Evolutionary conservation across 2,113 vertebrate species (phyloP), one percentile per base, ranked within the genome.

Genomic region (Thomomys bottae): DNA sequence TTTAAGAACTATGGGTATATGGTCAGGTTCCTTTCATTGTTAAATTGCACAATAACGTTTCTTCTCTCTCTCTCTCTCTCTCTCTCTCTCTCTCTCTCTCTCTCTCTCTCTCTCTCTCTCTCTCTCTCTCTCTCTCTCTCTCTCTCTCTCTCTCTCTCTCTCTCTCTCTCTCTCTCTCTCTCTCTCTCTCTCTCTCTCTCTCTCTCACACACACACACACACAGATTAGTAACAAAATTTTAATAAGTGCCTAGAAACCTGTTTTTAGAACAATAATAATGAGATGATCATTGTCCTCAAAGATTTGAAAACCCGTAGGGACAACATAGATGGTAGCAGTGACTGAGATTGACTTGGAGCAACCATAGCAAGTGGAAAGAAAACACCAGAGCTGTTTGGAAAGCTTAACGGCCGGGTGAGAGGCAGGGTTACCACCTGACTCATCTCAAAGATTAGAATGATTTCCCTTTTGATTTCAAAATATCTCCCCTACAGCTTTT

Each of bases 401-500:
- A 1, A 26, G 45, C 45, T 38, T 20, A 84, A 75, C 21, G 21
- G 1, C 42, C 71, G 3, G 85, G 36, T 80, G 5, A 30, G 59
- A 61, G 36, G 21, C 11, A 28, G n/a, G 72, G 32, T 54, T 42
- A 28, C 1, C n/a, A 57, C 42, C n/a, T 90, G 77, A 59, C 57
- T 78, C 68, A 90, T 40, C 23, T 82, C 57, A 93, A 59, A 95
- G 17, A 1, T 0, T 24, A 71, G 40, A 88, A 84, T 82, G 57
- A 84, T 90, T 87, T 95, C 96, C 34, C 90, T 95, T 93, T 96
- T 0, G 0, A 21, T 82, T 95, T 95, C 86, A 89, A 89, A 96
- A 94, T 92, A 92, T 67, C 92, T 95, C 89, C 91, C 77, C 59
- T 90, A 42, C 40, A 54, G 61, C 70, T 93, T 96, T 95, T 84